Base-by-base conservation (phyloP, 1,140 invertebrate genomes). In the Chionoecetes opilio region DNA sequence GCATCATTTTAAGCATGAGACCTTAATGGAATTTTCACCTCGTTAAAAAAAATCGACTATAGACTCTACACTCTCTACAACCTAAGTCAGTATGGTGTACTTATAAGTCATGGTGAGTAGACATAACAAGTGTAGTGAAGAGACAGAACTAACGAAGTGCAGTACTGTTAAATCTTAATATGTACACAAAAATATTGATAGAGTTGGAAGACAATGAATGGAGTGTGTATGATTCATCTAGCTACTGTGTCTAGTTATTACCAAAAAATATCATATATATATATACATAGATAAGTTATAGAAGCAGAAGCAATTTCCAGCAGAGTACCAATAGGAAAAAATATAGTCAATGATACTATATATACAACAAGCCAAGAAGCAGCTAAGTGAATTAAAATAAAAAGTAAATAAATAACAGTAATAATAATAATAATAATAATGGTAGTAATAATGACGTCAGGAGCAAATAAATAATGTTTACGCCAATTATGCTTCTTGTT, bases 291-390 rank as follows among this genome's bases (percentile, higher is more conserved):
- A 63, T 63, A 75, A 14, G n/a, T 75, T n/a, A 75, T 75, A 75
- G n/a, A n/a, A 75, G 63, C 63, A 75, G 63, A 75, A 26, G 63
- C 63, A 75, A 75, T 75, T 75, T 21, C 63, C 63, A 75, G 63
- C 63, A 75, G 63, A 75, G 63, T 75, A 75, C 26, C 6, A n/a
- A 75, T 75, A 75, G 63, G 26, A 21, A 0, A 75, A n/a, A n/a
- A 75, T n/a, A 75, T 75, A 75, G 8, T 2, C 11, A n/a, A 75
- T 21, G n/a, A n/a, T n/a, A 75, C n/a, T 21, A n/a, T 75, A n/a
- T 75, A 75, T 75, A 75, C 63, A n/a, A n/a, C 63, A 75, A 75
- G 63, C 63, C 21, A n/a, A 75, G 63, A 75, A 75, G 63, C 63
- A 26, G 21, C 63, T 75, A 75, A 6, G 21, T 75, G n/a, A 75